phyloP scores from a whole-genome alignment of 2,113 vertebrate species.

The Tapirus terrestris region DNA sequence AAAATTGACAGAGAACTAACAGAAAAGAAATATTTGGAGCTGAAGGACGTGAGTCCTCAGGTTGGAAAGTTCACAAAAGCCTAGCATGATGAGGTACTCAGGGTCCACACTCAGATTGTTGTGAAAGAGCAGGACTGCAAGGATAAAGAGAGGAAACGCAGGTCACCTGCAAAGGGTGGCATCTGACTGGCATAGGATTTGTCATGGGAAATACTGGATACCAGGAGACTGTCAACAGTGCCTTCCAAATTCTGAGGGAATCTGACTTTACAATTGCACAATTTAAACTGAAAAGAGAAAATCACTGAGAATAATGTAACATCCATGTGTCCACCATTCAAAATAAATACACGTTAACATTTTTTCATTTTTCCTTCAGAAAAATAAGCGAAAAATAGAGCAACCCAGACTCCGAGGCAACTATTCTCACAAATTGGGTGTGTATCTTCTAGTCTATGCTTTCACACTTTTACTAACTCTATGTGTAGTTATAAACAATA shows the following conservation, averaged over 20 bases:
- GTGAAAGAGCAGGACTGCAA: neutral
- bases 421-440: neutral
- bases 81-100: neutral
- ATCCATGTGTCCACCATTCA: neutral
- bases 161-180: neutral
- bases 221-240: neutral
- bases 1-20: neutral
- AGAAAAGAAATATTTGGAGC: neutral
- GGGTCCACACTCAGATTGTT: neutral
- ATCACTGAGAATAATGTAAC: neutral
- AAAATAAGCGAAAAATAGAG: neutral
- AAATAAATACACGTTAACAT: neutral
- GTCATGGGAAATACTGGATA: neutral
- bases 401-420: neutral
- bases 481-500: neutral
- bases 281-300: neutral
- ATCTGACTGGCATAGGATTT: neutral
- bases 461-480: neutral
- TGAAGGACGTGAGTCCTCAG: neutral
- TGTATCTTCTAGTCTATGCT: neutral
- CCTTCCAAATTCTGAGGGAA: neutral
- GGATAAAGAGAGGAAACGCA: neutral
- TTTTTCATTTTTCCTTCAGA: slow-evolving; percentile 32
- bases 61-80: neutral
- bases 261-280: neutral